Base-by-base conservation (phyloP, 2,888 invertebrate genomes). In the Chalcosyrphus nemorum region DNA sequence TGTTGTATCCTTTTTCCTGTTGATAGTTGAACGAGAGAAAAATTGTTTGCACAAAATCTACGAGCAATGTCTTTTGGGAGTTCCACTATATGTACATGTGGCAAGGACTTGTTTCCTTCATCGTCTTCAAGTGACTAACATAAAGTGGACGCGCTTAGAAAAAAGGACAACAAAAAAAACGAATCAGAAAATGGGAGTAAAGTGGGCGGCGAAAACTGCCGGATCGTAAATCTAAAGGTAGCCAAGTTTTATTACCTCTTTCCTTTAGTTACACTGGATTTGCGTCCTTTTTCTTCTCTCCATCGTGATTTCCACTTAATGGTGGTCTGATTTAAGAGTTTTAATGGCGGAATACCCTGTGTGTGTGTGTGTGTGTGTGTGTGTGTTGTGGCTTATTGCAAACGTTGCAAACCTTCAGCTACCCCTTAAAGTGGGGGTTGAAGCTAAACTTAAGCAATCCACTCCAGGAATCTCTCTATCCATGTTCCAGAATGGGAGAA, bases 261-360 rank as follows among this genome's bases (percentile, higher is more conserved):
- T 75, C 78, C 57, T 68, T 72, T 68, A 65, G 82, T 77, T 66
- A 61, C 68, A 43, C 77, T 82, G 41, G 24, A 77, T 54, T 77
- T 68, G 47, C 66, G 66, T 78, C 74, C 52, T 13, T 75, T 70
- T 63, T 57, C 54, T 82, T 54, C 68, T 66, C 72, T 59, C 59
- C 56, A 66, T 77, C 68, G 77, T 77, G 78, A 84, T 78, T 84
- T 80, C 80, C 84, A 84, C 80, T 84, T 84, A 84, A 78, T 75
- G 74, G 68, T 75, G 80, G 84, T 84, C 84, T 84, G 78, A 80
- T 78, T 84, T 84, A 78, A 80, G 84, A 75, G 80, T 74, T 84
- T 75, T 84, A 75, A 84, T 80, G 80, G 80, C 2, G 70, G 41
- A 57, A 43, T 78, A 70, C 65, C n/a, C n/a, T n/a, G n/a, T n/a